A percentile compares a stretch with the other conserved stretches of the same genome.
These are phyloP conservation scores for Bos javanicus DNA, from an alignment of 2,113 vertebrate genomes.

Conservation along the genomic window DNA sequence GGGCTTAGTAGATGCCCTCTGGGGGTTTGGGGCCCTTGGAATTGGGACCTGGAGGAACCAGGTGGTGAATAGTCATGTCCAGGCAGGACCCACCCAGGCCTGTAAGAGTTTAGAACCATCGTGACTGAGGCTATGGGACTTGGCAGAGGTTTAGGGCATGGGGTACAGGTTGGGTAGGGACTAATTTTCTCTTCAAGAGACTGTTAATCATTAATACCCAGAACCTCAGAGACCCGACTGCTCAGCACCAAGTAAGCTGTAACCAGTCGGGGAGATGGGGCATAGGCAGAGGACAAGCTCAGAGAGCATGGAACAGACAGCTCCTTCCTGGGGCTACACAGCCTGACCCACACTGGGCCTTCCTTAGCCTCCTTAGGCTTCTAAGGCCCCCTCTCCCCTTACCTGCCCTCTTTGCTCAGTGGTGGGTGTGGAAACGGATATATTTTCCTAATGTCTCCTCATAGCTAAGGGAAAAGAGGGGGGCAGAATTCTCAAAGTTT, in stretches of 20 bases:
- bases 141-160: background rate
- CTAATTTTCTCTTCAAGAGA: background rate
- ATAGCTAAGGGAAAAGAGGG: background rate
- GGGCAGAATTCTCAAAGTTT: background rate
- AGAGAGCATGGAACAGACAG: background rate
- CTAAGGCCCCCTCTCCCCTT: background rate
- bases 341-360: background rate
- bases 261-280: background rate
- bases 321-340: background rate
- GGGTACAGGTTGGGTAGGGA: background rate
- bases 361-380: background rate
- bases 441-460: background rate
- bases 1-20: background rate
- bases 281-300: background rate
- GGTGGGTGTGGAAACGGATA: background rate
- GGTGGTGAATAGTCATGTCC: background rate
- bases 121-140: background rate
- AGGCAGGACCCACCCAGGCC: background rate
- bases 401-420: background rate
- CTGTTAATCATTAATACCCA: background rate
- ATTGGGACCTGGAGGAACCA: background rate
- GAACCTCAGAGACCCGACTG: background rate
- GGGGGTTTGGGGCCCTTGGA: background rate
- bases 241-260: background rate
- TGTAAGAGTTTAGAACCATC: background rate